A percentile compares a stretch with the other conserved stretches of the same genome.
Evolutionary conservation across 2,888 invertebrate species (phyloP).

Genomic region (Entomobrya proxima): DNA sequence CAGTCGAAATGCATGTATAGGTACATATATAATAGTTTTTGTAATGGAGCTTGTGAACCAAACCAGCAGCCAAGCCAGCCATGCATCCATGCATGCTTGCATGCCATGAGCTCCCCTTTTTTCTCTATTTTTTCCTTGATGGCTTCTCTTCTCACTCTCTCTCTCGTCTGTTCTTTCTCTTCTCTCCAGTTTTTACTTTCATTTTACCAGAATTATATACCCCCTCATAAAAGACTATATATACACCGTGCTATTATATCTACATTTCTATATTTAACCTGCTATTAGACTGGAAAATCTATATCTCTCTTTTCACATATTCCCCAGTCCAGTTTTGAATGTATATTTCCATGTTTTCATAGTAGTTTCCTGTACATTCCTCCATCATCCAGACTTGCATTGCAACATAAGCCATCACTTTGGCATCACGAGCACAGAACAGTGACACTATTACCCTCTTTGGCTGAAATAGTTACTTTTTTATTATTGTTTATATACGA

Average conservation of each 20-base stretch:
- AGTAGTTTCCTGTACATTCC: conserved; percentile 2
- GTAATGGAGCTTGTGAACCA: conserved; percentile 34
- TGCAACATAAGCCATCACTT: conserved; percentile 7
- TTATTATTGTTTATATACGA: conserved; percentile 37
- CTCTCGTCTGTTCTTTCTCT: conserved; percentile 10
- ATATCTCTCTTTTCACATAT: neutral
- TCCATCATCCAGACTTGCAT: conserved; percentile 18
- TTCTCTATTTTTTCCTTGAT: conserved; percentile 24
- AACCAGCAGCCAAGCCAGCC: conserved; percentile 5
- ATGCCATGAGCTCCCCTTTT: conserved; percentile 37
- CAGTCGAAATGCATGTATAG: neutral
- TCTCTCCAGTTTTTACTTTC: conserved; percentile 37
- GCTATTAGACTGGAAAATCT: neutral
- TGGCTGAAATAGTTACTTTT: conserved; percentile 25
- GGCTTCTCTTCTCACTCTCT: conserved; percentile 7
- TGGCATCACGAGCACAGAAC: conserved; percentile 3
- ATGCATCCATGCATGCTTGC: conserved; percentile 7
- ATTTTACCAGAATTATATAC: neutral
- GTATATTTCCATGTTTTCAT: neutral
- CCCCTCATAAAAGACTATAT: neutral
- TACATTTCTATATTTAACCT: neutral
- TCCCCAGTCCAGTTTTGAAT: neutral
- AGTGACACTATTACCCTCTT: conserved; percentile 44
- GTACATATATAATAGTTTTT: neutral
- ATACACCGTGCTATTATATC: neutral